Base-by-base conservation (phyloP, 2,888 invertebrate species). In the Horisme vitalbata region DNA sequence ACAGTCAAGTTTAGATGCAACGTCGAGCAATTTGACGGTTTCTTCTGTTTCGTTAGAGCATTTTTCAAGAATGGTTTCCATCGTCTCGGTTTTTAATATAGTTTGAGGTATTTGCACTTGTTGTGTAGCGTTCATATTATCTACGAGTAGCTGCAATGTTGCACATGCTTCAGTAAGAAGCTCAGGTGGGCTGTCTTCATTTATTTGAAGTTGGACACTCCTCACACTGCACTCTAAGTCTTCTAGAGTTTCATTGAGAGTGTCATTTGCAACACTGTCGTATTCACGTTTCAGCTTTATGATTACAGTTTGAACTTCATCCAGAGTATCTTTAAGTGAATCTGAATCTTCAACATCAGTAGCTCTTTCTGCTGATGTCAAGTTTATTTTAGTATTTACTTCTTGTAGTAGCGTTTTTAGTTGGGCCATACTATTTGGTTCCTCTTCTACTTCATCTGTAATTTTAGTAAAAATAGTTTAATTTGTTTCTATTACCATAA, bases 141-240 rank as follows among this genome's bases (percentile, higher is more conserved):
- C 72, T 0, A 81, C 81, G 33, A 88, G 64, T 24, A 83, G 50
- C 45, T 80, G 75, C 44, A 89, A 66, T 21, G 85, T 83, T n/a
- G 74, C 80, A 65, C 83, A 86, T 7, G 86, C 84, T 68, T 88
- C 86, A 52, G 75, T 75, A 1, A 89, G 63, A 37, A 86, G 63
- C 13, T 80, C 78, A 6, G 79, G 72, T 32, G 85, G 81, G 57
- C 83, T 82, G 12, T 77, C 75, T 66, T 88, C 87, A 60, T 78
- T 80, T 33, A 87, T 79, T 57, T 85, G 86, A 57, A 88, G 78
- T 57, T 87, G 87, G 3, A 88, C 84, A 75, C 87, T 88, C 61
- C 88, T 84, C 65, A 88, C 85, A 65, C 82, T 85, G 74, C 88
- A 88, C 75, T 89, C 89, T 79, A 89, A 80, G 61, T 89, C 89